These are phyloP conservation scores for Dasyurus viverrinus DNA, from an alignment of 2,113 vertebrate genomes.

Conservation along the genomic window DNA sequence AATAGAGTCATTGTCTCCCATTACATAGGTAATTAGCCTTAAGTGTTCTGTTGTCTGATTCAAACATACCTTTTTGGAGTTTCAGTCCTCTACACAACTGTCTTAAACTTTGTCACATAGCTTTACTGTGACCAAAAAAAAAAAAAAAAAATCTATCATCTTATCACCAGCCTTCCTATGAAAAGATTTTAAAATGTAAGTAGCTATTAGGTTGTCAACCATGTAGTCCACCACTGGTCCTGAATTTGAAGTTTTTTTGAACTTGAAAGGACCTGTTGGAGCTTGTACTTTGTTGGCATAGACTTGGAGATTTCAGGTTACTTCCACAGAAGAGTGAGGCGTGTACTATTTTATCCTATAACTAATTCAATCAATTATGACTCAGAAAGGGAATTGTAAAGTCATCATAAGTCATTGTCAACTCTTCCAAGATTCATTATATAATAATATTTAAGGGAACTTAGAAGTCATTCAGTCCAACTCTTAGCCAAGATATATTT, in stretches of 20 bases:
- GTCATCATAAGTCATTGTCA: background rate
- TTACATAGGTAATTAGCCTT: too few species aligned
- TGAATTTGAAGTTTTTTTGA: background rate
- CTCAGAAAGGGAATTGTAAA: slow-evolving; percentile 66
- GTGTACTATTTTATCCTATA: slow-evolving; percentile 63
- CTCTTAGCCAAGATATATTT: background rate
- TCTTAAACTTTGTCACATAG: background rate
- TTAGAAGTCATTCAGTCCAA: background rate
- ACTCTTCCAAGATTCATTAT: background rate
- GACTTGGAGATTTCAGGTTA: background rate
- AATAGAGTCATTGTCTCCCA: too few species aligned
- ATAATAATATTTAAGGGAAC: background rate
- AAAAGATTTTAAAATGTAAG: background rate
- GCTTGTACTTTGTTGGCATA: background rate
- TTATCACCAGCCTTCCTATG: background rate
- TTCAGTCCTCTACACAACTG: too few species aligned
- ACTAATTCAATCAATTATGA: slow-evolving; percentile 74
- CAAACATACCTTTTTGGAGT: too few species aligned
- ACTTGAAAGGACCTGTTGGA: background rate
- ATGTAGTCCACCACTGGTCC: background rate
- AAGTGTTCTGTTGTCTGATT: too few species aligned
- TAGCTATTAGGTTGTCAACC: background rate
- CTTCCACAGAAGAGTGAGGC: slow-evolving; percentile 57
- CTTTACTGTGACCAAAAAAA: background rate
- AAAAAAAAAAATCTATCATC: background rate